Percentiles rank a stretch among this genome's conserved stretches.
Evolutionary conservation across 2,797 vertebrate species (phyloP).

Genomic region (Hozukius guyotensis): DNA sequence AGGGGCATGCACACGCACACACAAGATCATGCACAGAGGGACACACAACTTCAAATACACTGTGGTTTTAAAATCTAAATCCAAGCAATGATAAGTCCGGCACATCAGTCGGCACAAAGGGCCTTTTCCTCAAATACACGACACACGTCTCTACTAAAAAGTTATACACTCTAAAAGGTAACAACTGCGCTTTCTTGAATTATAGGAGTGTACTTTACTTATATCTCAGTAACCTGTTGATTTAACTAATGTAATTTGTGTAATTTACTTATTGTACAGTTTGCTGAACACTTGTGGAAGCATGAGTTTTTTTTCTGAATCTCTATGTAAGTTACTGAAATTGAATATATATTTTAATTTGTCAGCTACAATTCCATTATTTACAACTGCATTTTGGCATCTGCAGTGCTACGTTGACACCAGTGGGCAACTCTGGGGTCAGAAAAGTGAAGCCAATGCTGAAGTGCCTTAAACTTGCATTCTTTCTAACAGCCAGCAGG

Average conservation of each 20-base stretch:
- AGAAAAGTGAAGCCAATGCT: no score
- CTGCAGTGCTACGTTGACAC: background rate
- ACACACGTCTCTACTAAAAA: background rate
- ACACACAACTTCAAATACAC: conserved; percentile 43
- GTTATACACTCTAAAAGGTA: background rate
- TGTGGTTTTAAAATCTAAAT: conserved; percentile 54
- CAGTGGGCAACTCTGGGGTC: no score
- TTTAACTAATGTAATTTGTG: background rate
- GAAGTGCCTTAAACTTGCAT: no score
- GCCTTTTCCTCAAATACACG: conserved; percentile 50
- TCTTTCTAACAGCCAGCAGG: no score
- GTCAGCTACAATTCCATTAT: background rate
- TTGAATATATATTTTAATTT: background rate
- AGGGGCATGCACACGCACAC: background rate
- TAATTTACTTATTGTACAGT: background rate
- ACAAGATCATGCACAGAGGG: conserved; percentile 2
- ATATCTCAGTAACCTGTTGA: background rate
- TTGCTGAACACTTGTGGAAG: no score
- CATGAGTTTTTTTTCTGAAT: background rate
- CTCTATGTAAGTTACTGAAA: background rate
- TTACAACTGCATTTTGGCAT: background rate
- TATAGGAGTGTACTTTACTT: background rate
- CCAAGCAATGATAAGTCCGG: conserved; percentile 60
- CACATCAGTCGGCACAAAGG: conserved; percentile 57
- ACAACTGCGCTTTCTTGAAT: background rate